Percentiles rank a stretch among this genome's conserved stretches.
Conservation (phyloP, 2,888 invertebrate species). For the Bimastos eiseni region DNA sequence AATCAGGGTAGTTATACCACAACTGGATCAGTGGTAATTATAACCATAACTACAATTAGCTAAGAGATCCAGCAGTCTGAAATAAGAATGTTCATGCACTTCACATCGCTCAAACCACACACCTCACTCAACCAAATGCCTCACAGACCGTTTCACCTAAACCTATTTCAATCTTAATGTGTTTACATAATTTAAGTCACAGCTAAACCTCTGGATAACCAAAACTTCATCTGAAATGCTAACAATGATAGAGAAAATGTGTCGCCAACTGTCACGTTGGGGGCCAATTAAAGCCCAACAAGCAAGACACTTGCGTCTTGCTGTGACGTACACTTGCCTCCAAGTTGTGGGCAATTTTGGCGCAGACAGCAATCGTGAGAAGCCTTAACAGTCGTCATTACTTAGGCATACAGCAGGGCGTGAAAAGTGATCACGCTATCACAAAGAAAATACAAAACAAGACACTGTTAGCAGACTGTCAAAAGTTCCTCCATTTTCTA, state of each 20-base stretch:
- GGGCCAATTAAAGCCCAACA: slow-evolving; percentile 26
- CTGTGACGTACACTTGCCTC: slow-evolving; percentile 25
- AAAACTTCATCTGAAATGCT: neutral
- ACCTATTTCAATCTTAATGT: neutral
- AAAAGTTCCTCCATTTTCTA: neutral
- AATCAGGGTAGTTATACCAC: too few species aligned
- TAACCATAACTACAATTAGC: neutral
- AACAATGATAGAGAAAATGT: neutral
- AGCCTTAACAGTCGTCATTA: slow-evolving; percentile 19
- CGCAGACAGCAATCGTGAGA: neutral
- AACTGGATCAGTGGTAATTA: too few species aligned
- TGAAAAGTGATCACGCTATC: slow-evolving; percentile 4
- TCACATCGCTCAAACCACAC: too few species aligned
- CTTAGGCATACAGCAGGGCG: slow-evolving; percentile 2
- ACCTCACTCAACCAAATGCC: neutral
- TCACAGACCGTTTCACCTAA: neutral
- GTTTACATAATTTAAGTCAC: neutral
- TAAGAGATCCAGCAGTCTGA: neutral
- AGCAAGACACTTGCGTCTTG: slow-evolving; percentile 9
- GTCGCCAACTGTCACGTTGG: slow-evolving; percentile 21
- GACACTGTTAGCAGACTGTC: neutral
- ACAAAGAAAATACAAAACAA: slow-evolving; percentile 24
- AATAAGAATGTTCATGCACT: too few species aligned
- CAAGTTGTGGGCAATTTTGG: slow-evolving; percentile 17
- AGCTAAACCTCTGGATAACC: neutral